Percentiles rank a stretch among this genome's conserved stretches.
Conservation (phyloP, 2,113 vertebrate species). For the Elephas maximus region DNA sequence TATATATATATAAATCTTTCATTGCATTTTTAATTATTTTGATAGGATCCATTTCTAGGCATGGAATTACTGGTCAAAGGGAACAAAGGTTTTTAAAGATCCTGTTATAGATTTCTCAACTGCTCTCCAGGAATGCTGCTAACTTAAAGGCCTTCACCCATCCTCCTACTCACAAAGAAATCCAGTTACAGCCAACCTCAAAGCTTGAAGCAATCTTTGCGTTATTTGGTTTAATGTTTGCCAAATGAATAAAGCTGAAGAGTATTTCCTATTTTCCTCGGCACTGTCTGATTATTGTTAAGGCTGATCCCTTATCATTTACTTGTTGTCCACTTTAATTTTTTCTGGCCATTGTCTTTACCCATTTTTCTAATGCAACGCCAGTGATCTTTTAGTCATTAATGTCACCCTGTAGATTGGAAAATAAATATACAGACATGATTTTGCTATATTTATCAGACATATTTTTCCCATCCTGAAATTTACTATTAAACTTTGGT, state of each 20-base stretch:
- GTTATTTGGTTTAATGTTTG: slow-evolving; percentile 7
- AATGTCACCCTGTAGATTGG: not conserved
- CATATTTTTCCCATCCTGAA: not conserved
- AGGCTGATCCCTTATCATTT: not conserved
- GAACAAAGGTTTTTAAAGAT: not conserved
- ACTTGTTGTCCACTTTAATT: not conserved
- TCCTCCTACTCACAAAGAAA: not conserved
- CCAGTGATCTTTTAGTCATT: not conserved
- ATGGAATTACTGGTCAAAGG: not conserved
- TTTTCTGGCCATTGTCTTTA: not conserved
- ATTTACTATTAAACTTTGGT: slow-evolving; percentile 3
- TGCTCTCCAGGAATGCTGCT: not conserved
- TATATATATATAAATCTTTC: not conserved
- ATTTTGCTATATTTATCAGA: not conserved
- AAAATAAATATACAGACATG: not conserved
- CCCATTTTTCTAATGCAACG: not conserved
- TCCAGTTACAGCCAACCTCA: not conserved
- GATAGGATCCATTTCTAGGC: slow-evolving; percentile 29
- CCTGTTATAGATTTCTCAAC: not conserved
- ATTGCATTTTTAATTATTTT: slow-evolving; percentile 34
- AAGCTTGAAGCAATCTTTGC: not conserved
- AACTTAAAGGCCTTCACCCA: not conserved
- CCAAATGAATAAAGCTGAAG: not conserved
- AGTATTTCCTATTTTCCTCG: slow-evolving; percentile 1
- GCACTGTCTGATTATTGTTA: not conserved